phyloP scores from a whole-genome alignment of 1,140 invertebrate species.

The Ceratina calcarata region DNA sequence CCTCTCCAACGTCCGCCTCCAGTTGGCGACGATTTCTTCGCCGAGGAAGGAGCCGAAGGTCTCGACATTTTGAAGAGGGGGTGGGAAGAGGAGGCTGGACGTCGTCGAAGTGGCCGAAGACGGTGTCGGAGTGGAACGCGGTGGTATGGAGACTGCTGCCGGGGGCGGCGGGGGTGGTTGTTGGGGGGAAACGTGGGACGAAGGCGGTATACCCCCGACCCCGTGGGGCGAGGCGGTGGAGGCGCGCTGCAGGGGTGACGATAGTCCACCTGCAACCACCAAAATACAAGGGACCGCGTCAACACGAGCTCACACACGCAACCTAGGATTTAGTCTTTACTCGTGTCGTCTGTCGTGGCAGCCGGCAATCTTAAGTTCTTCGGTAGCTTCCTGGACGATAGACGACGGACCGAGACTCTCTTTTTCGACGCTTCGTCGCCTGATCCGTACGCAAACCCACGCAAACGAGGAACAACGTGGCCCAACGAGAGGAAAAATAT shows the following conservation, averaged over 20 bases:
- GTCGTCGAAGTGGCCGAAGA: constrained; percentile 81
- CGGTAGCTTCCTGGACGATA: constrained; percentile 40
- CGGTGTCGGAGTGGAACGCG: constrained; percentile 79
- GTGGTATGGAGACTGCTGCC: constrained; percentile 67
- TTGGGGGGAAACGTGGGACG: constrained; percentile 78
- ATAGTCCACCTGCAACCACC: constrained; percentile 81
- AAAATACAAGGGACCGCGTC: constrained; percentile 78
- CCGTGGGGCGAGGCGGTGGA: constrained; percentile 79
- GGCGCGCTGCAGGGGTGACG: constrained; percentile 80
- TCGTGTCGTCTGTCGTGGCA: constrained; percentile 37
- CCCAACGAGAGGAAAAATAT: constrained; percentile 62
- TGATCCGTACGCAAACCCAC: constrained; percentile 51
- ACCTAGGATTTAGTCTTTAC: not conserved
- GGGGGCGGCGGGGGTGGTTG: constrained; percentile 67
- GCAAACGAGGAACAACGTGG: constrained; percentile 65
- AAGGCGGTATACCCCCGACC: constrained; percentile 75
- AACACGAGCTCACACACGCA: constrained; percentile 67
- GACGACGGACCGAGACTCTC: constrained; percentile 71
- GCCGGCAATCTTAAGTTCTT: constrained; percentile 21
- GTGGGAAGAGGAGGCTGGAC: constrained; percentile 80
- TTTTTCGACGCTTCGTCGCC: constrained; percentile 73
- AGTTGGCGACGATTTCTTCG: constrained; percentile 89
- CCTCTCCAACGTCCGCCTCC: constrained; percentile 86
- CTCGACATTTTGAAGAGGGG: constrained; percentile 85
- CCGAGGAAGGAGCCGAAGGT: constrained; percentile 86